Conservation (phyloP, 37 sponge, comb jelly and placozoan genomes). For the Spongilla lacustris region DNA sequence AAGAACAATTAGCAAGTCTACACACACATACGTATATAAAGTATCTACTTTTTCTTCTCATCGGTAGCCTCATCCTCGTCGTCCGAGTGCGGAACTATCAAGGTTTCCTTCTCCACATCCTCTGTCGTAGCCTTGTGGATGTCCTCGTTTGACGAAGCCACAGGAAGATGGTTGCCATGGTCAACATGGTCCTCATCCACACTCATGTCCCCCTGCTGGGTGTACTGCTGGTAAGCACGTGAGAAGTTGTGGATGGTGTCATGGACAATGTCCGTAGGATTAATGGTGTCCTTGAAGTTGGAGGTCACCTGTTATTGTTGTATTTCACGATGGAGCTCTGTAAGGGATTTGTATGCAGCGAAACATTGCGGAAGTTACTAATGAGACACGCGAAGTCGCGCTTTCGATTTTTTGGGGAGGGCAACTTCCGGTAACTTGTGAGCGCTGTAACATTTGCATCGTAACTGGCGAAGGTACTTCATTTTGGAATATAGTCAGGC, state of each 20-base stretch:
- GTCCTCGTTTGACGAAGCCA: neutral
- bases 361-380: no score
- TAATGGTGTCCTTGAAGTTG: conserved; percentile 90
- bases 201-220: conserved; percentile 74
- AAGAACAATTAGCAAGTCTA: neutral
- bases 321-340: no score
- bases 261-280: conserved; percentile 92
- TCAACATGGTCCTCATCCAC: conserved; percentile 39
- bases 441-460: no score
- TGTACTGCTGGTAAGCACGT: conserved; percentile 90
- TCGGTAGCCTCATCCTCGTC: conserved; percentile 6
- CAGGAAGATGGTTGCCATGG: neutral
- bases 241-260: conserved; percentile 99
- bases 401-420: no score
- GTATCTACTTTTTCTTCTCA: neutral
- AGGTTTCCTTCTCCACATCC: neutral
- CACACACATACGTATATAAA: neutral
- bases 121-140: neutral
- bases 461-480: no score
- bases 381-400: no score
- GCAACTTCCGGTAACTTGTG: no score
- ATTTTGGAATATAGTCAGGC: no score
- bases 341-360: no score
- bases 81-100: neutral
- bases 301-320: conserved; percentile 74